A percentile compares a stretch with the other conserved stretches of the same genome.
Evolutionary conservation across 92 coral and sea anemone genomes (phyloP).

Genomic region (Hydrozoanthus gracilis): DNA sequence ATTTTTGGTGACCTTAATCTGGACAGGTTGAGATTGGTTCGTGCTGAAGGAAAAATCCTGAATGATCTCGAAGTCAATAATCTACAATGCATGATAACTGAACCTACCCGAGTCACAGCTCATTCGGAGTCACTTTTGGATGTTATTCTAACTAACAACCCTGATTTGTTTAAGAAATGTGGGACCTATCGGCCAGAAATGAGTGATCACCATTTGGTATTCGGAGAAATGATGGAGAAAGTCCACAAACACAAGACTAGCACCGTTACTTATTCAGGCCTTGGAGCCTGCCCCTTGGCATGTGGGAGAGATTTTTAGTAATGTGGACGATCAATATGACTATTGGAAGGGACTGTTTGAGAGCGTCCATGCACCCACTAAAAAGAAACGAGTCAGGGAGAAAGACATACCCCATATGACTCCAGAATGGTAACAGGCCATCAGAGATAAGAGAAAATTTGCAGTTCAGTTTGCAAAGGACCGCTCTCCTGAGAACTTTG

Average conservation of each 20-base stretch:
- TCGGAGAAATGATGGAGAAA: conserved; percentile 69
- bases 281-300: conserved; percentile 59
- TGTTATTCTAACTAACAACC: conserved; percentile 53
- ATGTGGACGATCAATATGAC: conserved; percentile 51
- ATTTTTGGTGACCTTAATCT: conserved; percentile 51
- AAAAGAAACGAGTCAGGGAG: conserved; percentile 58
- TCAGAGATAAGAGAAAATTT: conserved; percentile 66
- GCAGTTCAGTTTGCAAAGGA: conserved; percentile 58
- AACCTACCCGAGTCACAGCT: conserved; percentile 56
- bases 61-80: conserved; percentile 48
- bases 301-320: conserved; percentile 59
- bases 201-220: conserved; percentile 66
- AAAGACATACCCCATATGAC: conserved; percentile 73
- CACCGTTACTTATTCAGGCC: conserved; percentile 54
- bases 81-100: conserved; percentile 60
- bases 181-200: conserved; percentile 63
- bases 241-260: conserved; percentile 62
- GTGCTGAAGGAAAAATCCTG: conserved; percentile 53
- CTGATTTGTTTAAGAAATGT: conserved; percentile 59
- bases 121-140: conserved; percentile 52
- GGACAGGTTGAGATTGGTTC: conserved; percentile 39
- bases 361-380: conserved; percentile 48
- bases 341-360: conserved; percentile 52
- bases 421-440: conserved; percentile 59
- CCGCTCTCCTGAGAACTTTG: conserved; percentile 60